These are phyloP conservation scores for Puntigrus tetrazona DNA, from an alignment of 2,113 vertebrate species.

Conservation along the genomic window DNA sequence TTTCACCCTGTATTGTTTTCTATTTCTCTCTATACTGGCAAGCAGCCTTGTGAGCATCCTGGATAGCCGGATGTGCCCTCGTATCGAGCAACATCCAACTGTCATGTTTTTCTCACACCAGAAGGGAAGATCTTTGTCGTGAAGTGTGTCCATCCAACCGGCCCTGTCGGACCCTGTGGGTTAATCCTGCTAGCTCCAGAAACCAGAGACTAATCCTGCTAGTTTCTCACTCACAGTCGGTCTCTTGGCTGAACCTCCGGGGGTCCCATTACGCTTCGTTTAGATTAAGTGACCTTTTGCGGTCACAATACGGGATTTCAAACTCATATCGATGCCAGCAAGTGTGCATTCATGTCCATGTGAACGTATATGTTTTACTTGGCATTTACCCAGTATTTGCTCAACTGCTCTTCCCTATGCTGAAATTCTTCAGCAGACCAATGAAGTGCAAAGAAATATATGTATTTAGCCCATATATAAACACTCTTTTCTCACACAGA, in stretches of 20 bases:
- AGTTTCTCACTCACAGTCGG: conserved; percentile 61
- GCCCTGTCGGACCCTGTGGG: conserved; percentile 55
- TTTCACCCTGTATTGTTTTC: conserved; percentile 17
- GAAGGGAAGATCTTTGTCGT: conserved; percentile 58
- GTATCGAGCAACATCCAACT: conserved; percentile 57
- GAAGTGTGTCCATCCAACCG: conserved; percentile 59
- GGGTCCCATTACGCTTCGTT: conserved; percentile 57
- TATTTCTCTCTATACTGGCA: conserved; percentile 42
- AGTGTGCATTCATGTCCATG: conserved; percentile 10
- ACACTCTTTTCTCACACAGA: conserved; percentile 17
- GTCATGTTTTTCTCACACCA: conserved; percentile 49
- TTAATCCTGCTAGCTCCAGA: conserved; percentile 73
- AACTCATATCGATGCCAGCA: conserved; percentile 38
- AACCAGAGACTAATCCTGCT: conserved; percentile 73
- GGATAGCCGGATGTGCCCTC: conserved; percentile 54
- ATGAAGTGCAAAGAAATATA: conserved; percentile 43
- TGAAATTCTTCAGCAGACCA: conserved; percentile 31
- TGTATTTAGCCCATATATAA: conserved; percentile 44
- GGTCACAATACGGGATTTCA: conserved; percentile 48
- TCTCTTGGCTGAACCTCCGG: conserved; percentile 57
- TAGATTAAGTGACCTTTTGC: conserved; percentile 58
- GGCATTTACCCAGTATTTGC: conserved; percentile 45
- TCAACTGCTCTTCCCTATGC: conserved; percentile 32
- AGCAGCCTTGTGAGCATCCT: conserved; percentile 31
- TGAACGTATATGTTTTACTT: conserved; percentile 45